Evolutionary conservation across 2,797 vertebrate genomes (phyloP).

Genomic region (Limnodromus scolopaceus): DNA sequence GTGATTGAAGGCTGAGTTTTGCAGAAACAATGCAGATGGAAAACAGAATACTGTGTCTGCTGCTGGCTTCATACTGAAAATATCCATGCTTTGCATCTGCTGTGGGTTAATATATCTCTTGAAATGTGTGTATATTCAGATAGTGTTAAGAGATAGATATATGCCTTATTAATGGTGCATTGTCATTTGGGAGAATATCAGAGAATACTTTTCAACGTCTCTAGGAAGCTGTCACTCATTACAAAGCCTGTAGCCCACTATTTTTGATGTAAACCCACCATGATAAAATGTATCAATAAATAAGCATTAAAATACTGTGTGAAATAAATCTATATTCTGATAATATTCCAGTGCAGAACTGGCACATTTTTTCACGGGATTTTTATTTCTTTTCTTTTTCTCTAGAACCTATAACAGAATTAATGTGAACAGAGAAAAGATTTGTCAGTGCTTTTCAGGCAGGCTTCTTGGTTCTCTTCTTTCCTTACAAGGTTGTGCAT

Average conservation of each 20-base stretch:
- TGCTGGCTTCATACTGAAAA: not conserved
- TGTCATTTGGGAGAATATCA: not conserved
- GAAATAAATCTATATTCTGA: slow-evolving; percentile 46
- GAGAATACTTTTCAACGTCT: slow-evolving; percentile 17
- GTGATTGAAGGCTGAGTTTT: not conserved
- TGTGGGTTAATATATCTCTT: not conserved
- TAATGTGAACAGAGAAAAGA: slow-evolving; percentile 41
- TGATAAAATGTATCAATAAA: slow-evolving; percentile 44
- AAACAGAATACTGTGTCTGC: not conserved
- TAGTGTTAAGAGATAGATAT: slow-evolving; percentile 17
- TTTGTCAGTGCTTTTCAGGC: slow-evolving; percentile 42
- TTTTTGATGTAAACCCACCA: slow-evolving; percentile 31
- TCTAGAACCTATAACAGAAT: slow-evolving; percentile 54
- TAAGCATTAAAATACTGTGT: slow-evolving; percentile 18
- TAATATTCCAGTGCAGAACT: slow-evolving; percentile 11
- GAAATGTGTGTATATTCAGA: slow-evolving; percentile 21
- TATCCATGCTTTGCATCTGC: slow-evolving; percentile 3
- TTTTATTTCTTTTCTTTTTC: slow-evolving; percentile 43
- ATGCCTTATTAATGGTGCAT: not conserved
- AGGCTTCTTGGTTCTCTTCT: slow-evolving; percentile 13
- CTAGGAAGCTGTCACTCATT: not conserved
- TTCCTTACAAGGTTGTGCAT: not conserved
- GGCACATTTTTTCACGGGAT: slow-evolving; percentile 5
- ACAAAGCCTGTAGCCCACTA: not conserved
- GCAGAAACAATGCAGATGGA: not conserved